These are phyloP conservation scores for Spatula clypeata DNA, from an alignment of 2,797 vertebrate genomes.

Conservation along the genomic window DNA sequence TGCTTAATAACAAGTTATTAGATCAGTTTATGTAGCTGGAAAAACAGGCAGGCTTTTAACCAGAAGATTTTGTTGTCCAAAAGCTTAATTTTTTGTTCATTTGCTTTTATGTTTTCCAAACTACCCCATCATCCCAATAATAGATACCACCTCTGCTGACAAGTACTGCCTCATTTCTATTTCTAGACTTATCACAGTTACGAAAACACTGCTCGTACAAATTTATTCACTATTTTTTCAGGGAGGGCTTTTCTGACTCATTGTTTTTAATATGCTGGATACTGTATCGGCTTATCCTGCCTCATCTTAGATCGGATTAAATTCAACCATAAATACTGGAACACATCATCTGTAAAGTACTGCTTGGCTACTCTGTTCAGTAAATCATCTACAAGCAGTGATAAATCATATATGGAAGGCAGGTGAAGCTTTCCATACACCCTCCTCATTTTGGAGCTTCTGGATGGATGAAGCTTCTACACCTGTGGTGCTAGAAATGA, in stretches of 20 bases:
- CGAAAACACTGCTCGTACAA: slow-evolving; percentile 26
- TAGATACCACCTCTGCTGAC: slow-evolving; percentile 17
- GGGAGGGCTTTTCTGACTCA: slow-evolving; percentile 9
- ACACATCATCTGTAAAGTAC: neutral
- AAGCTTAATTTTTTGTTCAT: neutral
- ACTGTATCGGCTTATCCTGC: neutral
- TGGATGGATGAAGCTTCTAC: neutral
- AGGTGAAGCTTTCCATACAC: neutral
- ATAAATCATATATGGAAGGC: neutral
- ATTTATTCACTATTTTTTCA: slow-evolving; percentile 51
- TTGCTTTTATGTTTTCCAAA: neutral
- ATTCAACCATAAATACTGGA: neutral
- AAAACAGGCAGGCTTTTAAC: neutral
- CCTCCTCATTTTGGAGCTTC: neutral
- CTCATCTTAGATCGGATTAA: slow-evolving; percentile 46
- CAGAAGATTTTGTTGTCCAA: neutral
- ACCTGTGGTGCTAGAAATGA: fast-evolving
- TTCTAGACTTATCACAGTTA: slow-evolving; percentile 25
- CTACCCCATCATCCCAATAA: neutral
- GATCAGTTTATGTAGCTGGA: neutral
- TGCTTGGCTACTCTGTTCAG: neutral
- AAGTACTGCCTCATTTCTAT: slow-evolving; percentile 31
- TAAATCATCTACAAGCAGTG: neutral
- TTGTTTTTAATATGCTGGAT: slow-evolving; percentile 24
- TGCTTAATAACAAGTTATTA: neutral